Evolutionary conservation across 2,888 invertebrate genomes (phyloP).

Genomic region (Acanthopleura granulata): DNA sequence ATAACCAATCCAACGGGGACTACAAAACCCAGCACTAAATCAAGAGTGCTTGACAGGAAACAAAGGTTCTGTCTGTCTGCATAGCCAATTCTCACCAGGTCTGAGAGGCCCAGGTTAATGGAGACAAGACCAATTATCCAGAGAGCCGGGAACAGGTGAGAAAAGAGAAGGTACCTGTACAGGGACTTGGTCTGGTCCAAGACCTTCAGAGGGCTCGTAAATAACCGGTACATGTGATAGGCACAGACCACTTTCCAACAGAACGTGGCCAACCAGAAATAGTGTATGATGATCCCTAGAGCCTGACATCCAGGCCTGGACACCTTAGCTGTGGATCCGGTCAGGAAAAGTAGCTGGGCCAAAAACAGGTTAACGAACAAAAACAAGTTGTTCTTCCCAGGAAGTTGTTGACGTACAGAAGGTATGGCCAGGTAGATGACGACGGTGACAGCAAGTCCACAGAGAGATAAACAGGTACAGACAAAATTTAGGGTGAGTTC

Average conservation of each 20-base stretch:
- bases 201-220: conserved; percentile 8
- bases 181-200: conserved; percentile 10
- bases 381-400: conserved; percentile 15
- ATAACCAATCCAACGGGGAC: not conserved
- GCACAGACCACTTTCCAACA: conserved; percentile 18
- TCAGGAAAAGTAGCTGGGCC: conserved; percentile 16
- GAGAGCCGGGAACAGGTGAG: not conserved
- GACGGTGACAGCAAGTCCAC: conserved; percentile 10
- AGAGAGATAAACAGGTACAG: conserved; percentile 9
- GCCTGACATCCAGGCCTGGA: not conserved
- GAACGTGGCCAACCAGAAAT: conserved; percentile 15
- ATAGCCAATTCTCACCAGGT: not conserved
- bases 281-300: conserved; percentile 11
- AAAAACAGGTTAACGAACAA: conserved; percentile 6
- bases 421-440: not conserved
- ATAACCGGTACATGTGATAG: conserved; percentile 13
- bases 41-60: not conserved
- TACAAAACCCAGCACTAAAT: not conserved
- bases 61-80: not conserved
- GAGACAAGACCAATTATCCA: not conserved
- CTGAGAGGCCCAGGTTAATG: not conserved
- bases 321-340: not conserved
- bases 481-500: not conserved
- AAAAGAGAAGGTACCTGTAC: not conserved
- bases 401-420: not conserved